phyloP scores from a whole-genome alignment of 2,888 invertebrate genomes.

The Lochmaea capreae region DNA sequence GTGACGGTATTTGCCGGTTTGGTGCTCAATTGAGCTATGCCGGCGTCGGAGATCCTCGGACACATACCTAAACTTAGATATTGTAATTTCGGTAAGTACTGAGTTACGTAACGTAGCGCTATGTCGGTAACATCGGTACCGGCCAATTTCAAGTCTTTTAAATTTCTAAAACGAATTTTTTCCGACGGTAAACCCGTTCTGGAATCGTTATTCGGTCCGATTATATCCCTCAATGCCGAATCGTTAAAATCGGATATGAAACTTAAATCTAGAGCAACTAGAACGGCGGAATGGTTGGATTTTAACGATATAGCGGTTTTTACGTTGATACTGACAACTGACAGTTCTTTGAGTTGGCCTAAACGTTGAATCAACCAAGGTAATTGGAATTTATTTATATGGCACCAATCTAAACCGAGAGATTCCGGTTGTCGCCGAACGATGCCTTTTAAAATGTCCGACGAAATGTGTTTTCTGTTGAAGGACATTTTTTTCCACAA shows the following conservation, averaged over 20 bases:
- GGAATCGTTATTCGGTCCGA: conserved; percentile 89
- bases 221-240: conserved; percentile 83
- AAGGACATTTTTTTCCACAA: conserved; percentile 90
- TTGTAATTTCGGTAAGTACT: conserved; percentile 80
- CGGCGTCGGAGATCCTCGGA: conserved; percentile 89
- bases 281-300: conserved; percentile 71
- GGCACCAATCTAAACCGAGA: conserved; percentile 90
- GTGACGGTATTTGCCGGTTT: conserved; percentile 77
- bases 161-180: conserved; percentile 80
- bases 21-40: conserved; percentile 87
- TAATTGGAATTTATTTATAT: conserved; percentile 87
- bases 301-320: conserved; percentile 83
- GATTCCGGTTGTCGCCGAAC: conserved; percentile 88
- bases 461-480: conserved; percentile 70
- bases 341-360: conserved; percentile 84
- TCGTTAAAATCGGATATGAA: conserved; percentile 90
- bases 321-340: conserved; percentile 81
- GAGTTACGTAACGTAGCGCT: conserved; percentile 80
- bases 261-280: conserved; percentile 77
- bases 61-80: conserved; percentile 88
- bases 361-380: conserved; percentile 90
- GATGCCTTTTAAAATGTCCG: conserved; percentile 72
- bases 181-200: conserved; percentile 81
- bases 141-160: conserved; percentile 80
- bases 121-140: conserved; percentile 93